These are phyloP conservation scores for Psephotus haematonotus DNA, from an alignment of 2,113 vertebrate species.

Conservation along the genomic window DNA sequence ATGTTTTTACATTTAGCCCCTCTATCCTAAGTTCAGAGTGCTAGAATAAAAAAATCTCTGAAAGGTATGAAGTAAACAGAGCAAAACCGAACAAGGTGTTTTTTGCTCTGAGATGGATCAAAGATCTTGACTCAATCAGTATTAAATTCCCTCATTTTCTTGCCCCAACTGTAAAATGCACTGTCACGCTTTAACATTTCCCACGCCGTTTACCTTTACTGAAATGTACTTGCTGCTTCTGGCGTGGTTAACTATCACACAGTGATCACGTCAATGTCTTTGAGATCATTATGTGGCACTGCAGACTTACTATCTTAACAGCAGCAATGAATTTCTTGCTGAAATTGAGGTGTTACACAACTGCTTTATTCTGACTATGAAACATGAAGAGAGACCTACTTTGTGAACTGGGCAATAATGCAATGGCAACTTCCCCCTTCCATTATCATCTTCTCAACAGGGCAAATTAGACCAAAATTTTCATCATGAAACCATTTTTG, in stretches of 20 bases:
- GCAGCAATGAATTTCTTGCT: constrained; percentile 49
- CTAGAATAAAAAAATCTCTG: not conserved
- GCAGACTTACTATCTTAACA: constrained; percentile 51
- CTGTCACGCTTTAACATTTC: not conserved
- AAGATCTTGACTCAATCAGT: not conserved
- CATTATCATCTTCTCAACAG: not conserved
- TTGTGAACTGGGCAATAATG: not conserved
- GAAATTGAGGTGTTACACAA: constrained; percentile 39
- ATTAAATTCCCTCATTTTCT: constrained; percentile 38
- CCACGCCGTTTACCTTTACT: constrained; percentile 12
- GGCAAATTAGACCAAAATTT: not conserved
- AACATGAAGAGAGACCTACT: not conserved
- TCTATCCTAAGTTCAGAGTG: not conserved
- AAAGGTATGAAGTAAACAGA: not conserved
- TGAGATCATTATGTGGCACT: not conserved
- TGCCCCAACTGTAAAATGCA: constrained; percentile 11
- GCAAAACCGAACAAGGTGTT: not conserved
- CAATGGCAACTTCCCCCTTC: not conserved
- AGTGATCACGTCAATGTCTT: constrained; percentile 60
- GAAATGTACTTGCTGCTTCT: constrained; percentile 1
- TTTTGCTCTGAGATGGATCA: not conserved
- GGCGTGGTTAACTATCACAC: constrained; percentile 37
- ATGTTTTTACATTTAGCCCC: not conserved
- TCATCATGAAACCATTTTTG: not conserved
- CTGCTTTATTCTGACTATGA: not conserved